Conservation (phyloP, 2,888 invertebrate species). For the Atethmia centrago region DNA sequence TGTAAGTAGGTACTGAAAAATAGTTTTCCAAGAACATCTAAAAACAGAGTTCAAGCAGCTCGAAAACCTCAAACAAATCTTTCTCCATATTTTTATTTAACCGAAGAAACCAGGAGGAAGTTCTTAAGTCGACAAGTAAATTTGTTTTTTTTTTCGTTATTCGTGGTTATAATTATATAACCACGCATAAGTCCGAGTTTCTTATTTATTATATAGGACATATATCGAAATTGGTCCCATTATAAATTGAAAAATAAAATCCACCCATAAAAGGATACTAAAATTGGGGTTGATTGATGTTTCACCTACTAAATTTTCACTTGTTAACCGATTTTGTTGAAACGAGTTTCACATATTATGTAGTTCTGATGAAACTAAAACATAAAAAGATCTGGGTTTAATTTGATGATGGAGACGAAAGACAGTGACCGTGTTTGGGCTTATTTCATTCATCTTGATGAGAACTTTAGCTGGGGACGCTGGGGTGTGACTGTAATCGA, state of each 20-base stretch:
- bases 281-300: neutral
- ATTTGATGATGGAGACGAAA: neutral
- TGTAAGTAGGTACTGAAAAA: neutral
- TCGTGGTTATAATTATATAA: neutral
- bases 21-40: neutral
- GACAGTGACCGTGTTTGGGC: neutral
- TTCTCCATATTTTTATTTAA: conserved; percentile 20
- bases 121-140: neutral
- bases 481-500: neutral
- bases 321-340: neutral
- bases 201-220: neutral
- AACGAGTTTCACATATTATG: neutral
- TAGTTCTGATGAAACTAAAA: neutral
- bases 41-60: neutral
- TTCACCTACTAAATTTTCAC: neutral
- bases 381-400: neutral
- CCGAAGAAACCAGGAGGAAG: too few relatives aligned
- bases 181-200: neutral
- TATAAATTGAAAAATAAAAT: neutral
- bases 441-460: neutral
- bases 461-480: neutral
- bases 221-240: neutral
- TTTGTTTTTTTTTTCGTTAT: too few relatives aligned
- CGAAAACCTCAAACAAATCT: conserved; percentile 22
- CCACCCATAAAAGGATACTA: neutral